phyloP scores from a whole-genome alignment of 2,888 invertebrate genomes.

The Cordilura impudica region DNA sequence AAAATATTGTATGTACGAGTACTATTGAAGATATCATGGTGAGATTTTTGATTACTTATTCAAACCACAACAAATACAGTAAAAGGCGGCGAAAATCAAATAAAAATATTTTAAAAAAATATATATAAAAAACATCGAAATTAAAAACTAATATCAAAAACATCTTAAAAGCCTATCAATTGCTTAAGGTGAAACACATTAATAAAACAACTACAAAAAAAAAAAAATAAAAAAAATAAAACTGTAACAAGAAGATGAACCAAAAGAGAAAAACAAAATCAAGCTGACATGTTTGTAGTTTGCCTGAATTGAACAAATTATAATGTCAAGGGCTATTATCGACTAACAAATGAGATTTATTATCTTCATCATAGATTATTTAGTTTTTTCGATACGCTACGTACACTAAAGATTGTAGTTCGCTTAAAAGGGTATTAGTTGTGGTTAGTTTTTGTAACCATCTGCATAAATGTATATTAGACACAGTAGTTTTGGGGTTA shows the following conservation, averaged over 20 bases:
- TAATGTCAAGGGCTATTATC: constrained; percentile 7
- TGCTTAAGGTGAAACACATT: constrained; percentile 15
- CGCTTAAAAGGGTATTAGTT: too few species aligned
- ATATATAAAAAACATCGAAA: constrained; percentile 11
- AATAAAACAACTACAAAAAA: background rate
- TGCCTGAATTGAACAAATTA: too few species aligned
- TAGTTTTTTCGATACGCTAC: too few species aligned
- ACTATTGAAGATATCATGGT: constrained; percentile 54
- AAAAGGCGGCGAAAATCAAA: constrained; percentile 43
- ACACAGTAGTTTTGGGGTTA: too few species aligned
- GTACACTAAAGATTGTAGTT: too few species aligned
- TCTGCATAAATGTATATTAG: too few species aligned
- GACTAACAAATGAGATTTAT: background rate
- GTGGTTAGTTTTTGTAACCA: too few species aligned
- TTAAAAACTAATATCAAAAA: background rate
- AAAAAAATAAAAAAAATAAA: background rate
- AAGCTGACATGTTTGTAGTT: background rate
- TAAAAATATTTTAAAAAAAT: background rate
- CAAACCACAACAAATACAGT: constrained; percentile 32
- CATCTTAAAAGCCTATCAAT: constrained; percentile 28
- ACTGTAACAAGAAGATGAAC: background rate
- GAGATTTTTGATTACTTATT: constrained; percentile 60
- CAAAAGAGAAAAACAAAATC: background rate
- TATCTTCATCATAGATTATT: background rate
- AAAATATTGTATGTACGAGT: constrained; percentile 36